Base-by-base conservation (phyloP, 2,797 vertebrate genomes). In the Pangasius djambal region DNA sequence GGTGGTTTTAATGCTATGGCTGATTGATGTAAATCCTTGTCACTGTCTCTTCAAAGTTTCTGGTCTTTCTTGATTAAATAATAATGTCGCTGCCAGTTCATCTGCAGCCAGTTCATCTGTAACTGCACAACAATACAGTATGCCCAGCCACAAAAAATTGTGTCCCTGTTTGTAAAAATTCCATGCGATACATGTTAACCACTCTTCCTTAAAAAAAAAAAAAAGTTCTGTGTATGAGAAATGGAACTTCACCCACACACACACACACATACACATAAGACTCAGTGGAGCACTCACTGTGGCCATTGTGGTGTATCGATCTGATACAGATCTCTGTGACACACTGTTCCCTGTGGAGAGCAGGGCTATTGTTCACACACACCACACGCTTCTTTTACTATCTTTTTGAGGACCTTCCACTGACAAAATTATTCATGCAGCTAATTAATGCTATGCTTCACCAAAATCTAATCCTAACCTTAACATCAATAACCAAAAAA, bases 221-320 rank as follows among this genome's bases (percentile, higher is more conserved):
- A 78, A 78, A 37, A 40, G 37, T 63, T 25, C 12, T 78, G 37
- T 59, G 28, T 48, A 44, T 55, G 63, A 70, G 44, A 55, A 79
- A 82, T 81, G 59, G 40, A 44, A 52, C 20, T 65, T 37, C 52
- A 70, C n/a, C 65, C 34, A 57, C 57, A 87, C 55, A 86, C 67
- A 85, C 57, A 70, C 86, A 44, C 72, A 74, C 59, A 88, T 55
- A 70, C 44, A 25, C 72, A 89, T 89, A 77, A 85, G 74, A 88
- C 79, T 75, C 90, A 74, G 40, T 84, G 70, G 89, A 78, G n/a
- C 25, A 31, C 74, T 92, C 87, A 9, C 59, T 92, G 86, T 87
- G 69, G 87, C 88, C 88, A 90, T 79, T 86, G 85, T 90, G 85
- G 88, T 75, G 85, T 83, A 92, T 92, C 79, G 89, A 92, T 90